A percentile compares a stretch with the other conserved stretches of the same genome.
Conservation (phyloP, 2,797 vertebrate genomes). For the Pipistrellus kuhlii region DNA sequence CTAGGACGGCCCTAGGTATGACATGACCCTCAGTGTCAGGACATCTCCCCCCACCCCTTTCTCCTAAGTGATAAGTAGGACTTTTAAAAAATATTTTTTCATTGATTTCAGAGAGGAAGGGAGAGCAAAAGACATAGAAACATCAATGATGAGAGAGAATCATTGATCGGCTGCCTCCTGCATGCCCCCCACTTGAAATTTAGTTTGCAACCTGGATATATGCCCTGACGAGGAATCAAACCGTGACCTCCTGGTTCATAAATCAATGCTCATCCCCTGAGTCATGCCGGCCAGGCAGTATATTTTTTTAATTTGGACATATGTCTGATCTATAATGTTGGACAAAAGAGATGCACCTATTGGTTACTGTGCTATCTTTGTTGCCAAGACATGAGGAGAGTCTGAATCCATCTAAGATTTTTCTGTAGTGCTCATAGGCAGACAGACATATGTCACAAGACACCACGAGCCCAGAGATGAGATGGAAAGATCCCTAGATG, state of each 20-base stretch:
- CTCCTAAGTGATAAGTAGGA: neutral
- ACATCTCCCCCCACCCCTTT: neutral
- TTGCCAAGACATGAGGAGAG: conserved; percentile 26
- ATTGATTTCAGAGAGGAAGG: too few relatives aligned
- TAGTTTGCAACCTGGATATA: too few relatives aligned
- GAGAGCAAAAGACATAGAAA: too few relatives aligned
- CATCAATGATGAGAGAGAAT: too few relatives aligned
- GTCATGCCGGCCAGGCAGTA: too few relatives aligned
- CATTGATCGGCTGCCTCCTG: too few relatives aligned
- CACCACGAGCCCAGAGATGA: neutral
- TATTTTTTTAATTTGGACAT: neutral
- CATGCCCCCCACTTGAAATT: too few relatives aligned
- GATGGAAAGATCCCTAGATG: neutral
- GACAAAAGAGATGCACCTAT: neutral
- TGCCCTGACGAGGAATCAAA: too few relatives aligned
- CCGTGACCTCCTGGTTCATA: too few relatives aligned
- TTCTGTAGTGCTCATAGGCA: neutral
- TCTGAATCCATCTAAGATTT: conserved; percentile 19
- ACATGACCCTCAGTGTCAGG: neutral
- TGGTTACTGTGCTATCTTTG: neutral
- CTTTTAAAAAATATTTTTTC: neutral
- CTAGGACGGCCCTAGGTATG: neutral
- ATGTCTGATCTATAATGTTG: conserved; percentile 1
- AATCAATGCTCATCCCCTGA: too few relatives aligned
- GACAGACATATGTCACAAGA: neutral